phyloP scores from a whole-genome alignment of 1,140 invertebrate species.

The Drosophila truncata region DNA sequence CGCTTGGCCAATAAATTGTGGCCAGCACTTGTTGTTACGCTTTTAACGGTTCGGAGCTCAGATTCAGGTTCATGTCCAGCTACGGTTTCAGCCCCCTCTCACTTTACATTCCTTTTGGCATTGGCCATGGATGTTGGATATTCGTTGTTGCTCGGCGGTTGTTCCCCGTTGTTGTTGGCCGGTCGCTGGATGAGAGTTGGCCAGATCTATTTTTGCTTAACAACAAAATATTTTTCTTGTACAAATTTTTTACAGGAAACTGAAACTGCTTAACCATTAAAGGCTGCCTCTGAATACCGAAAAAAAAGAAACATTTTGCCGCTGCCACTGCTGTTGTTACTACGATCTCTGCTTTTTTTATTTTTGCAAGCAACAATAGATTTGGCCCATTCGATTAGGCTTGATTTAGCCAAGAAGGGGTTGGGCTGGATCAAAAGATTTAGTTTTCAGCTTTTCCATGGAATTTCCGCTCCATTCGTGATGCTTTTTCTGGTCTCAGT shows the following conservation, averaged over 20 bases:
- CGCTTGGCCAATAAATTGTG: conserved; percentile 80
- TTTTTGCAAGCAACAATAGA: conserved; percentile 55
- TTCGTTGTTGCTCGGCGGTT: not conserved
- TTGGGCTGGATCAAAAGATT: conserved; percentile 78
- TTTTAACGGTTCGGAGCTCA: conserved; percentile 70
- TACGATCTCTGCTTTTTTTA: conserved; percentile 34
- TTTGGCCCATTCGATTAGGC: conserved; percentile 76
- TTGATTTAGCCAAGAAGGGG: conserved; percentile 76
- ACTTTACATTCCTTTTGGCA: conserved; percentile 79
- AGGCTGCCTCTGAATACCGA: conserved; percentile 40
- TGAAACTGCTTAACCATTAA: conserved; percentile 78
- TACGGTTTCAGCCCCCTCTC: conserved; percentile 56
- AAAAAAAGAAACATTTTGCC: conserved; percentile 61
- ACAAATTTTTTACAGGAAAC: conserved; percentile 75
- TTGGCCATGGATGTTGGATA: conserved; percentile 39
- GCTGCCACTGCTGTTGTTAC: conserved; percentile 26
- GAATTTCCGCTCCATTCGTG: conserved; percentile 82
- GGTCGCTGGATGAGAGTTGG: conserved; percentile 15
- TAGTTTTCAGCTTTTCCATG: conserved; percentile 69
- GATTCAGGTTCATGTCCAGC: conserved; percentile 52
- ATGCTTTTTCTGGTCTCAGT: conserved; percentile 51
- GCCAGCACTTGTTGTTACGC: conserved; percentile 80
- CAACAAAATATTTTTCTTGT: conserved; percentile 80
- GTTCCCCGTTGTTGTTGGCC: not conserved
- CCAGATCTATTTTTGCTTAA: conserved; percentile 80